Percentiles rank a stretch among this genome's conserved stretches.
Evolutionary conservation across 2,113 vertebrate genomes (phyloP).

Genomic region (Oreotrochilus melanogaster): DNA sequence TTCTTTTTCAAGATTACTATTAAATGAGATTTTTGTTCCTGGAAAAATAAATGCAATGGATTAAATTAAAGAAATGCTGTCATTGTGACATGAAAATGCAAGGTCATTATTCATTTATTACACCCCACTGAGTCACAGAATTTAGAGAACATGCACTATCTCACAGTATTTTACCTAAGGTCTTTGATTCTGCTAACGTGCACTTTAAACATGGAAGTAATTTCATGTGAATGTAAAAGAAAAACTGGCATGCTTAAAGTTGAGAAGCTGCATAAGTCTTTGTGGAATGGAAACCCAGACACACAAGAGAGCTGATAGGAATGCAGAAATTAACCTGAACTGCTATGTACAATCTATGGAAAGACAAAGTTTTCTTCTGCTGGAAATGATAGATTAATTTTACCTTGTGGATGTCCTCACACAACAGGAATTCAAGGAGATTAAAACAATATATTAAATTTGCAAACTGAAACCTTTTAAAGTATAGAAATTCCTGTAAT

Average conservation of each 20-base stretch:
- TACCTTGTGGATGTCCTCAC: not conserved
- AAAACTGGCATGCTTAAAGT: not conserved
- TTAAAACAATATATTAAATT: not conserved
- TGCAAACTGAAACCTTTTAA: not conserved
- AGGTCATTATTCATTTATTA: slow-evolving; percentile 16
- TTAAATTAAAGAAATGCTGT: slow-evolving; percentile 15
- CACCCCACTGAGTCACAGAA: not conserved
- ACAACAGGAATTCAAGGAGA: not conserved
- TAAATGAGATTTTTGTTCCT: slow-evolving; percentile 19
- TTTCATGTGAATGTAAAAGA: not conserved
- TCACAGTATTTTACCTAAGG: not conserved
- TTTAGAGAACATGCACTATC: not conserved
- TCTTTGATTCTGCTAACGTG: not conserved
- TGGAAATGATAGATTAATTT: not conserved
- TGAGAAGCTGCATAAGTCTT: not conserved
- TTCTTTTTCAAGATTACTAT: not conserved
- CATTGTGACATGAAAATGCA: not conserved
- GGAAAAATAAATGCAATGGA: slow-evolving; percentile 12
- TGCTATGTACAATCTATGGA: not conserved
- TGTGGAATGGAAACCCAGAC: not conserved
- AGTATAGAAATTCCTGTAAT: not conserved
- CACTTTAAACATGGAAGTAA: not conserved
- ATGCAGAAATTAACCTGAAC: not conserved
- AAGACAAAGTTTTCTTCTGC: not conserved
- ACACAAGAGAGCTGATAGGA: not conserved